These are phyloP conservation scores for Mormyrus hasselquistii DNA, from an alignment of 2,797 vertebrate species.

Conservation along the genomic window DNA sequence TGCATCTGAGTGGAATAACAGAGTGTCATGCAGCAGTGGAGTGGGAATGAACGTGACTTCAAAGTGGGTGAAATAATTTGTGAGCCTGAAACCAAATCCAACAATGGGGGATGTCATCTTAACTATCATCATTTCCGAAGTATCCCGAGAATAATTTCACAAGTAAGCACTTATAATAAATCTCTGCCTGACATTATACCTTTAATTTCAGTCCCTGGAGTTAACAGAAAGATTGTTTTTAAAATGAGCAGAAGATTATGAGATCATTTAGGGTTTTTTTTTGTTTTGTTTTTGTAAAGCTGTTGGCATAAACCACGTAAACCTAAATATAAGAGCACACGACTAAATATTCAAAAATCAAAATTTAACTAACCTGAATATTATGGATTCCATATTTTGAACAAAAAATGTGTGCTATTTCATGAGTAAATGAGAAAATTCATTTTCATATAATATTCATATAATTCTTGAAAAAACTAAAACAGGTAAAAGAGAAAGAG, in stretches of 20 bases:
- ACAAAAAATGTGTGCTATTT: background rate
- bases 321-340: background rate
- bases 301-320: background rate
- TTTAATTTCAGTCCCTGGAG: background rate
- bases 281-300: background rate
- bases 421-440: too few species aligned
- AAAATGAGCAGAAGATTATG: background rate
- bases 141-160: constrained; percentile 1
- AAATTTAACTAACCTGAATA: background rate
- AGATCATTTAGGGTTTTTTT: background rate
- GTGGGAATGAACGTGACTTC: constrained; percentile 16
- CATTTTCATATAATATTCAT: too few species aligned
- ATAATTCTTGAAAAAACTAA: background rate
- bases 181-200: background rate
- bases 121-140: constrained; percentile 14
- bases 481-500: background rate
- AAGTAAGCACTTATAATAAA: background rate
- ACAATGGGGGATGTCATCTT: background rate
- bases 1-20: constrained; percentile 15
- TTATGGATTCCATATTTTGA: background rate
- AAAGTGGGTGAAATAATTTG: background rate
- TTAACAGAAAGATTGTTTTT: background rate
- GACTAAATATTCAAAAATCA: background rate
- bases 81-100: constrained; percentile 16
- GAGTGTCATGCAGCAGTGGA: background rate